Evolutionary conservation across 2,797 vertebrate genomes (phyloP).

Genomic region (Leptodactylus fallax): DNA sequence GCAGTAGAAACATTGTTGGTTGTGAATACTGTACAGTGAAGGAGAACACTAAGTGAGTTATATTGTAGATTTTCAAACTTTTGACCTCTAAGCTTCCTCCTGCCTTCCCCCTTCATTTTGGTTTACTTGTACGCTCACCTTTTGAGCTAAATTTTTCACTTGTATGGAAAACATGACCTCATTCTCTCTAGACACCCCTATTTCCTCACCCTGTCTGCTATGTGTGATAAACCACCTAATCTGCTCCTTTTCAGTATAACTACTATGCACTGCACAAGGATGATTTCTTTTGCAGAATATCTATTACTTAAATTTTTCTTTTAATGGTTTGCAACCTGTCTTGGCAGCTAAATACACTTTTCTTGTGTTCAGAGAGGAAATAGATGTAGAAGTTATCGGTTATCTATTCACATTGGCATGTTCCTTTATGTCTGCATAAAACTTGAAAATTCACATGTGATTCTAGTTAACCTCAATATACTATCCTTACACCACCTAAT

Average conservation of each 20-base stretch:
- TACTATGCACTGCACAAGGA: neutral
- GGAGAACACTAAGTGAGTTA: no score
- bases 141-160: neutral
- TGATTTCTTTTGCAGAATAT: neutral
- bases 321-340: neutral
- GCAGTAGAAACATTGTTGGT: no score
- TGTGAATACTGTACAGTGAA: no score
- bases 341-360: neutral
- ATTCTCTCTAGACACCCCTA: conserved; percentile 36
- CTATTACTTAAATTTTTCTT: neutral
- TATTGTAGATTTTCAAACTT: neutral
- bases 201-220: conserved; percentile 21
- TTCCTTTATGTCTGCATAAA: neutral
- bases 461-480: no score
- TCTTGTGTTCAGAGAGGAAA: neutral
- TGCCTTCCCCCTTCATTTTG: neutral
- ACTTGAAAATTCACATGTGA: neutral
- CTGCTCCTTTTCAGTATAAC: neutral
- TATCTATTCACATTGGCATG: neutral
- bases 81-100: neutral
- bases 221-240: conserved; percentile 19
- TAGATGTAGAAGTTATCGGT: neutral
- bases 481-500: no score
- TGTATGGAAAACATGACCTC: conserved; percentile 52
- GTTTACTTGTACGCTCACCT: conserved; percentile 1